phyloP scores from a whole-genome alignment of 2,113 vertebrate species.

The Microtus pennsylvanicus region DNA sequence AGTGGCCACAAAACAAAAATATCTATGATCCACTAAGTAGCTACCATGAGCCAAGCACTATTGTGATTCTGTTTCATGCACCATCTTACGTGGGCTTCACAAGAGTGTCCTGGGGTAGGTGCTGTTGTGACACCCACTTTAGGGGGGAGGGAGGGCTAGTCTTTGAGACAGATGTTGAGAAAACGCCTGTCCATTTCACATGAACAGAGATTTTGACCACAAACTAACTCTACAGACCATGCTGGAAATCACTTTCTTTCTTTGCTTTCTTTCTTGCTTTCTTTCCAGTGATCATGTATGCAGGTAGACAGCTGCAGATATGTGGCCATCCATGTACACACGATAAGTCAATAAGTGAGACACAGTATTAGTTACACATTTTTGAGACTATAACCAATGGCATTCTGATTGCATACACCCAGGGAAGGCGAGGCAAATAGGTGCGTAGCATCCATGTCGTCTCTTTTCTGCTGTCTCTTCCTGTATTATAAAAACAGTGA shows the following conservation, averaged over 20 bases:
- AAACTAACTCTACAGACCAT: not conserved
- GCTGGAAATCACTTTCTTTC: not conserved
- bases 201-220: not conserved
- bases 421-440: rapidly evolving
- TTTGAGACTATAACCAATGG: not conserved
- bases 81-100: not conserved
- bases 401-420: not conserved
- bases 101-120: not conserved
- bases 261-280: too few species aligned
- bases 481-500: not conserved
- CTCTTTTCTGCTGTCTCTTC: not conserved
- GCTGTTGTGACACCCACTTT: not conserved
- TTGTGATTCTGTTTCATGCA: not conserved
- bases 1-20: not conserved
- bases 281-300: not conserved
- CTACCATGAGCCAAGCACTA: not conserved
- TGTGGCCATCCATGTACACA: not conserved
- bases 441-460: too few species aligned
- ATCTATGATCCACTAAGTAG: not conserved
- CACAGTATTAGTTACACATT: not conserved
- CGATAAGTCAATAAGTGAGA: not conserved
- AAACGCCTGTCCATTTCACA: not conserved
- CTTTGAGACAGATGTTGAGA: not conserved
- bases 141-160: not conserved
- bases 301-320: not conserved